phyloP scores from a whole-genome alignment of 2,888 invertebrate species.

The Chydorus sphaericus region DNA sequence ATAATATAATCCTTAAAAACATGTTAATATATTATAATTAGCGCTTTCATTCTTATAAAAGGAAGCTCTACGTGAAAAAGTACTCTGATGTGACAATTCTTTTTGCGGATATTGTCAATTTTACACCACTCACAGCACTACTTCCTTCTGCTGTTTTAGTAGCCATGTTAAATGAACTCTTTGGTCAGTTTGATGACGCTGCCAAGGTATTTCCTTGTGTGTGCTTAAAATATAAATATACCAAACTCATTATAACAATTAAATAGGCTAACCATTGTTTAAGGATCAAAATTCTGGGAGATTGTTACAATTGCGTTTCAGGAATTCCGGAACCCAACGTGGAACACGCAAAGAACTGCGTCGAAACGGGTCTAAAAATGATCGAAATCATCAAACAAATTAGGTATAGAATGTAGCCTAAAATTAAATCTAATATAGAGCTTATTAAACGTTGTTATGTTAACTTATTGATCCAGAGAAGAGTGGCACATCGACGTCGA shows the following conservation, averaged over 20 bases:
- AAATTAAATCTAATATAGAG: too few species aligned
- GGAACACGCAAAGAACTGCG: constrained; percentile 83
- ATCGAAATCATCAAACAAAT: constrained; percentile 73
- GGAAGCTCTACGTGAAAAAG: constrained; percentile 71
- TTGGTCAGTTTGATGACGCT: constrained; percentile 80
- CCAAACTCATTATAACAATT: too few species aligned
- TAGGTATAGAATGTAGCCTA: too few species aligned
- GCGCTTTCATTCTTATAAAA: too few species aligned
- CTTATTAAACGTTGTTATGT: too few species aligned
- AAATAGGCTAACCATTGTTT: constrained; percentile 57
- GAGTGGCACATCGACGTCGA: constrained; percentile 82
- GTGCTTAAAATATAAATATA: not conserved
- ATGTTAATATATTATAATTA: too few species aligned
- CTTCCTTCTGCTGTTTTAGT: constrained; percentile 86
- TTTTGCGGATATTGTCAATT: constrained; percentile 84
- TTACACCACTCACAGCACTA: constrained; percentile 78
- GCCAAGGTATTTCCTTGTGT: too few species aligned
- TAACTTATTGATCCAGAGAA: too few species aligned
- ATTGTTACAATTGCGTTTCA: constrained; percentile 86
- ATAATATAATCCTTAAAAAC: not conserved
- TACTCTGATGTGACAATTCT: constrained; percentile 82
- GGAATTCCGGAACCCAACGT: constrained; percentile 79
- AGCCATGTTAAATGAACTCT: constrained; percentile 75
- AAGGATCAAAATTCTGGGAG: constrained; percentile 71
- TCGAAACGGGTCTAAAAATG: constrained; percentile 80